Evolutionary conservation across 2,888 invertebrate species (phyloP).

Genomic region (Drosophila multiciliata): DNA sequence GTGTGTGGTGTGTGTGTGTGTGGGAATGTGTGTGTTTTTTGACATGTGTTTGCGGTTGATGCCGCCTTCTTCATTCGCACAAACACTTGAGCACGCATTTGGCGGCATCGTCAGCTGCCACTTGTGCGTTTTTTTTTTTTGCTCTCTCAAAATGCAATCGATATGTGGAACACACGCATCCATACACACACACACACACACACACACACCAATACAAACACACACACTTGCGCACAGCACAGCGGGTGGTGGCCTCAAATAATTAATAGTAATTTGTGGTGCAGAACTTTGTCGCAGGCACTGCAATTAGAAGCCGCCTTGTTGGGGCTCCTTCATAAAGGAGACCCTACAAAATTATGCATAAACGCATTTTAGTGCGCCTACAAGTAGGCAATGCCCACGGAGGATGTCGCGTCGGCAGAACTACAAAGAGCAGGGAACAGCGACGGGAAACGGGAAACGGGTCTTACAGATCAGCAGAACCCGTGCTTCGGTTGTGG

Average conservation of each 20-base stretch:
- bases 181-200: slow-evolving; percentile 26
- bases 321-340: not conserved
- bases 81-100: slow-evolving; percentile 84
- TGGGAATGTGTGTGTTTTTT: not conserved
- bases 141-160: slow-evolving; percentile 67
- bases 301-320: slow-evolving; percentile 65
- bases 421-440: slow-evolving; percentile 57
- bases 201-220: slow-evolving; percentile 7
- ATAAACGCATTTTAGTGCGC: slow-evolving; percentile 83
- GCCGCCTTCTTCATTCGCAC: slow-evolving; percentile 53
- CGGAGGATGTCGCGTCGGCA: slow-evolving; percentile 39
- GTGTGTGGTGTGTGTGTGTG: slow-evolving; percentile 11
- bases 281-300: slow-evolving; percentile 56
- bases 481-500: no score
- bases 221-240: not conserved
- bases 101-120: slow-evolving; percentile 78
- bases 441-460: not conserved
- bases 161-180: slow-evolving; percentile 73
- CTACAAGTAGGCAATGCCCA: slow-evolving; percentile 80
- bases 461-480: not conserved
- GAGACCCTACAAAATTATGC: slow-evolving; percentile 73
- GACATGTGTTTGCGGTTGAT: slow-evolving; percentile 42
- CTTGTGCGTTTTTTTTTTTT: slow-evolving; percentile 61
- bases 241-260: slow-evolving; percentile 51
- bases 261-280: slow-evolving; percentile 78